Conservation (phyloP, 2,888 invertebrate species). For the Panopea generosa region DNA sequence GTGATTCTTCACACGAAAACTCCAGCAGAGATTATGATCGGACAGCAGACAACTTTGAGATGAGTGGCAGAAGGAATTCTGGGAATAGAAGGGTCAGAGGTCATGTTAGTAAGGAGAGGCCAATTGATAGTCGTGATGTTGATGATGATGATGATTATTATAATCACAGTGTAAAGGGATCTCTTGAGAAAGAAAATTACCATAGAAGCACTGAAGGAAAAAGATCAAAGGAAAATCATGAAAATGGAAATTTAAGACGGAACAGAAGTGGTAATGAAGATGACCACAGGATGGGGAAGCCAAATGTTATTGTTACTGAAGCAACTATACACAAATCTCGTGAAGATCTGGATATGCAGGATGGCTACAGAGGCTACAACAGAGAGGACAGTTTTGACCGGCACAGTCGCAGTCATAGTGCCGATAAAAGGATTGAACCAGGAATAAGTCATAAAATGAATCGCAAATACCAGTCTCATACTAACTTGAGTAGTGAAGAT, state of each 20-base stretch:
- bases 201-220: neutral
- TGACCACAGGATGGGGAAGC: slow-evolving; percentile 2
- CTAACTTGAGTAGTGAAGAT: slow-evolving; percentile 25
- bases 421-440: slow-evolving; percentile 3
- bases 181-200: neutral
- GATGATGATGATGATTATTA: neutral
- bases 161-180: no score
- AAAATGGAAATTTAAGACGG: neutral
- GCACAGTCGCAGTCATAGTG: slow-evolving; percentile 23
- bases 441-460: slow-evolving; percentile 11
- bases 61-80: neutral
- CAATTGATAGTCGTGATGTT: neutral
- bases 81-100: neutral
- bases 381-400: slow-evolving; percentile 1
- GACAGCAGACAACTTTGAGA: neutral
- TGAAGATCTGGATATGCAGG: slow-evolving; percentile 33
- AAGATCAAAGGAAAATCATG: neutral
- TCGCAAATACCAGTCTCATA: slow-evolving; percentile 38
- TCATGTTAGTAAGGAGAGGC: neutral
- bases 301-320: slow-evolving; percentile 52
- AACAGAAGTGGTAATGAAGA: no score
- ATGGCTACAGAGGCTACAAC: neutral
- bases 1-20: neutral
- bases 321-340: slow-evolving; percentile 37
- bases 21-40: neutral